Evolutionary conservation across 2,888 invertebrate species (phyloP), one percentile per base, ranked within the genome.

Genomic region (Clusia tigrina): DNA sequence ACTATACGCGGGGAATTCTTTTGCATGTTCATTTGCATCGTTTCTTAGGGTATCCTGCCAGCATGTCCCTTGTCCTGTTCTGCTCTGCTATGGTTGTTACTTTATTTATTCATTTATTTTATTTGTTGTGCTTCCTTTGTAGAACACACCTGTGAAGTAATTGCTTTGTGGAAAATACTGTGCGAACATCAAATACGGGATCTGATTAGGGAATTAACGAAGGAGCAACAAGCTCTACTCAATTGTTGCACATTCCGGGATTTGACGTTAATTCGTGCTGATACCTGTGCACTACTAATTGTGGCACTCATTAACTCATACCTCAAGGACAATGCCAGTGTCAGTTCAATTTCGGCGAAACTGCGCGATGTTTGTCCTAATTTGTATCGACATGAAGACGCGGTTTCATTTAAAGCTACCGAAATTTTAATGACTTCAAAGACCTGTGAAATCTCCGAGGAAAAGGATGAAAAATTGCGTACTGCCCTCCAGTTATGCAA

Each of bases 381-480:
- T 71, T 86, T 99, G 24, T 99, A 97, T 81, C 91, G 93, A 68
- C 91, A 91, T 74, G 98, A 98, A 85, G 98, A 99, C 84, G 98
- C 97, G 2, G 93, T 95, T 12, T 95, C 95, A 74, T 95, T 97
- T 1, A 97, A 97, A 86, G 95, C 94, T 83, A 95, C 94, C 72
- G 96, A 97, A 85, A 89, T 96, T 74, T 86, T 97, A 59, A 89
- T 95, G 83, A 89, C 89, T 72, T 93, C 95, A 0, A 92, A 91
- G 78, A 88, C 86, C 67, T 90, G 91, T 69, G 87, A 88, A 72
- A 92, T 91, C 80, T 84, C 87, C 0, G 88, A 89, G 15, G 95
- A 95, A 74, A 90, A 91, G 74, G 90, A 93, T 71, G 89, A 91
- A 68, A 88, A 91, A 84, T 84, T 96, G 10, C 86, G 88, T 58